Conservation (phyloP, 2,797 vertebrate genomes). For the Galago senegalensis region DNA sequence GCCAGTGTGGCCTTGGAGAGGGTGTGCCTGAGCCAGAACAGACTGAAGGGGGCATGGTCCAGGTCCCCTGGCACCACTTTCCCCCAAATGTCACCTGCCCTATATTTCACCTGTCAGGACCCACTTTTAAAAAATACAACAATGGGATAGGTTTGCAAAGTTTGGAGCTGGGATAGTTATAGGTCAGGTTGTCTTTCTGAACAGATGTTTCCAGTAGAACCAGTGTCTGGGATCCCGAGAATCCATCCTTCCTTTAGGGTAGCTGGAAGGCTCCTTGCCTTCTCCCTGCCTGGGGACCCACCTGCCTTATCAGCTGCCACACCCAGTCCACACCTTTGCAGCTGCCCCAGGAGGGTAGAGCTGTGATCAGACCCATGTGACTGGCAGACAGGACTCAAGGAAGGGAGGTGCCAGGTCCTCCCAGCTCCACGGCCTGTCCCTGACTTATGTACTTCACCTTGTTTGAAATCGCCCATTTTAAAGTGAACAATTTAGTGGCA, state of each 20-base stretch:
- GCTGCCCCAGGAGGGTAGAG: background rate
- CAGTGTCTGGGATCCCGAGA: background rate
- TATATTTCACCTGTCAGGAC: background rate
- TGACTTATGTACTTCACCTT: background rate
- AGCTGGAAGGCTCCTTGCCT: background rate
- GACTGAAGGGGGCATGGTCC: fast-evolving
- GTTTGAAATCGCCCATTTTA: background rate
- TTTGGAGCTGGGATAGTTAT: background rate
- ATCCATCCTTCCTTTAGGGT: background rate
- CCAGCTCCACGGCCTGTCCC: background rate
- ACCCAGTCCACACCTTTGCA: background rate
- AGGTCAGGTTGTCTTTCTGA: background rate
- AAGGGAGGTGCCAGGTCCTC: background rate
- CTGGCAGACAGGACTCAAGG: background rate
- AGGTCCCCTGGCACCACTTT: background rate
- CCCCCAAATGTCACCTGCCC: background rate
- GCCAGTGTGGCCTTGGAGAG: background rate
- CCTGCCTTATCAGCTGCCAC: background rate
- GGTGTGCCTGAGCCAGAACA: background rate
- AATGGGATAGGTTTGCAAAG: background rate
- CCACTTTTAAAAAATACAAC: background rate
- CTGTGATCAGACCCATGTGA: background rate
- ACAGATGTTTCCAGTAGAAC: background rate
- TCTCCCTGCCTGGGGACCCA: background rate
- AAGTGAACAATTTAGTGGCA: background rate